These are phyloP conservation scores for Prochilodus magdalenae DNA, from an alignment of 2,113 vertebrate genomes.

Conservation along the genomic window DNA sequence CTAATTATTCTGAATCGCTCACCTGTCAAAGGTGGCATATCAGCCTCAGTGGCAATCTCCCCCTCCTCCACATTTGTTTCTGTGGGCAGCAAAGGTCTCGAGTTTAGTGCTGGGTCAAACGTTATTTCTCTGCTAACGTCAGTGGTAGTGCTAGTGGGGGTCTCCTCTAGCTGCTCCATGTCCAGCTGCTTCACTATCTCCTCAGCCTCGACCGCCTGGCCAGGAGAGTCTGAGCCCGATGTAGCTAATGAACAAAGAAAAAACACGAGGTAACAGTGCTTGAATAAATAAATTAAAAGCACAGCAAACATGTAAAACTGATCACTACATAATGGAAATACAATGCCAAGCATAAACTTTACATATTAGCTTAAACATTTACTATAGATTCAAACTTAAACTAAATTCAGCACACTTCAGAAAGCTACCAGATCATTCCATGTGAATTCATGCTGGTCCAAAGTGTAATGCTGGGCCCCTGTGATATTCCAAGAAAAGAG, in stretches of 20 bases:
- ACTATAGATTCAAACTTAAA: not conserved
- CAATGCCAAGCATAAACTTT: not conserved
- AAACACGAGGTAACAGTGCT: not conserved
- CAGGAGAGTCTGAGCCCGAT: slow-evolving; percentile 85
- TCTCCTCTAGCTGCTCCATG: slow-evolving; percentile 88
- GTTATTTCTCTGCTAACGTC: slow-evolving; percentile 70
- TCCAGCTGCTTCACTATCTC: slow-evolving; percentile 90
- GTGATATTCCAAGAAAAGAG: not conserved
- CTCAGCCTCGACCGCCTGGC: slow-evolving; percentile 88
- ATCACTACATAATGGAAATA: not conserved
- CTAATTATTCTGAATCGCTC: not conserved
- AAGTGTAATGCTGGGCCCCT: not conserved
- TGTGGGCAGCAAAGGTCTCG: slow-evolving; percentile 43
- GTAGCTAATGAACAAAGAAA: slow-evolving; percentile 73
- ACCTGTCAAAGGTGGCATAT: slow-evolving; percentile 95
- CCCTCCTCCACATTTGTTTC: slow-evolving; percentile 70
- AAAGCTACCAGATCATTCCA: not conserved
- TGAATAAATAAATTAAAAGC: not conserved
- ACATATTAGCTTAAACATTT: too few relatives aligned
- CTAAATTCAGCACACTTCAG: not conserved
- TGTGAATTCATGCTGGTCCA: not conserved
- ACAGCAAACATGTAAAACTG: not conserved
- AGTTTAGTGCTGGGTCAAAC: slow-evolving; percentile 55
- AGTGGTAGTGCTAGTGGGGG: slow-evolving; percentile 83
- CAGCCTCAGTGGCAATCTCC: slow-evolving; percentile 82